Evolutionary conservation across 2,888 invertebrate species (phyloP), one percentile per base, ranked within the genome.

Genomic region (Vannuccia rotundouncinata): DNA sequence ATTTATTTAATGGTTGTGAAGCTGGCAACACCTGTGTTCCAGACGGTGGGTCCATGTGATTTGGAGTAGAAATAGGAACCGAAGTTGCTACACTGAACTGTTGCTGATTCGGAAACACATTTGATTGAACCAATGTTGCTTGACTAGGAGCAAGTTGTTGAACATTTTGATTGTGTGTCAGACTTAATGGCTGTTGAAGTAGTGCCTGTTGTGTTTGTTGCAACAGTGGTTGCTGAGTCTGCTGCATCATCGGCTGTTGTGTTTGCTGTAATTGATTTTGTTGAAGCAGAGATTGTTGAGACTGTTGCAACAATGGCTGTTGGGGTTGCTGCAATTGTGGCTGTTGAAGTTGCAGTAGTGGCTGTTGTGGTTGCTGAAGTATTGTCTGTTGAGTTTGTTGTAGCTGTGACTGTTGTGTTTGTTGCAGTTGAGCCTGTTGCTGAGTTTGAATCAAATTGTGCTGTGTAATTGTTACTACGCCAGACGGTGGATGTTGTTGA

Each of bases 401-500:
- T 66, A 2, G 66, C 66, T 66, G 66, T n/a, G n/a, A n/a, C 66
- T 45, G 45, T 17, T 45, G 45, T 45, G 17, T 45, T 45, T 45
- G 45, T 17, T 45, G 45, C 17, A 45, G 17, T 17, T 66, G 66
- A 66, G 66, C n/a, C n/a, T n/a, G n/a, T n/a, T n/a, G 22, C 2
- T 66, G 66, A 66, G 66, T 13, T 22, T 66, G 66, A 66, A 66
- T 66, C 13, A 66, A 2, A 66, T 66, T 66, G 2, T 66, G 66
- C 22, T 5, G 66, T 66, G 66, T 66, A 22, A 66, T 66, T 22
- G 66, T 66, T 22, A 66, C 66, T 22, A 66, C 25, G 25, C 25
- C 25, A 13, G 66, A 22, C 2, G 66, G 66, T 10, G 45, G 5
- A 45, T 45, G 45, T 22, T 66, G 66, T 66, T 66, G 66, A 66